Percentiles rank a stretch among this genome's conserved stretches.
Conservation (phyloP, 2,797 vertebrate genomes). For the Thaleichthys pacificus region DNA sequence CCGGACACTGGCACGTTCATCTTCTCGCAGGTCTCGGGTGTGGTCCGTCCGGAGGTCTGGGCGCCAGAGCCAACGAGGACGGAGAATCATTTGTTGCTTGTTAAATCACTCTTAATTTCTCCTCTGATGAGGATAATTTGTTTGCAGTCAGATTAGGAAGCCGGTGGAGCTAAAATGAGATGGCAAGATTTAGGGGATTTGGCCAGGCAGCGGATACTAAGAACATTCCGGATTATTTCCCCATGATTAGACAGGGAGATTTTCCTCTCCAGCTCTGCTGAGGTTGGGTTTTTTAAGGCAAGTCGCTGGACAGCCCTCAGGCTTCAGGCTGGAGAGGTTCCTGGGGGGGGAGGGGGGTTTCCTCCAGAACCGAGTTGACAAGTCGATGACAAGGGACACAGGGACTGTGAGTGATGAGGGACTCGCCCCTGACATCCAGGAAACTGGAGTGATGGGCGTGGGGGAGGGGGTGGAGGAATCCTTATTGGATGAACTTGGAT, state of each 20-base stretch:
- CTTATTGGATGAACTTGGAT: not conserved
- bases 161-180: conserved; percentile 76
- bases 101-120: conserved; percentile 53
- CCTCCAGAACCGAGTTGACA: not conserved
- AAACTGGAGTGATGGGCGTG: conserved; percentile 34
- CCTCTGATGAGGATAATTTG: conserved; percentile 76
- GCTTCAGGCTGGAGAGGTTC: not conserved
- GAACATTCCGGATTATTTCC: conserved; percentile 79
- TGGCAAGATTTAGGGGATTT: conserved; percentile 81
- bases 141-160: conserved; percentile 78
- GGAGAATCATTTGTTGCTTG: not conserved
- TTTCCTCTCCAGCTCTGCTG: conserved; percentile 43
- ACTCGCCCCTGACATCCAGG: conserved; percentile 50
- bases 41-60: not conserved
- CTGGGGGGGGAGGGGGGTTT: not conserved
- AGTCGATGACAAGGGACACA: not conserved
- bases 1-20: not conserved
- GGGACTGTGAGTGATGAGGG: conserved; percentile 43
- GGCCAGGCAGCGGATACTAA: conserved; percentile 74
- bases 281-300: conserved; percentile 44
- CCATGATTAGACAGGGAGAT: conserved; percentile 70
- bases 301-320: conserved; percentile 10
- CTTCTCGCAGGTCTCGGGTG: not conserved
- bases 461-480: conserved; percentile 16
- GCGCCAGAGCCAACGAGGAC: not conserved